These are phyloP conservation scores for Naja naja DNA, from an alignment of 2,113 vertebrate genomes.

Conservation along the genomic window DNA sequence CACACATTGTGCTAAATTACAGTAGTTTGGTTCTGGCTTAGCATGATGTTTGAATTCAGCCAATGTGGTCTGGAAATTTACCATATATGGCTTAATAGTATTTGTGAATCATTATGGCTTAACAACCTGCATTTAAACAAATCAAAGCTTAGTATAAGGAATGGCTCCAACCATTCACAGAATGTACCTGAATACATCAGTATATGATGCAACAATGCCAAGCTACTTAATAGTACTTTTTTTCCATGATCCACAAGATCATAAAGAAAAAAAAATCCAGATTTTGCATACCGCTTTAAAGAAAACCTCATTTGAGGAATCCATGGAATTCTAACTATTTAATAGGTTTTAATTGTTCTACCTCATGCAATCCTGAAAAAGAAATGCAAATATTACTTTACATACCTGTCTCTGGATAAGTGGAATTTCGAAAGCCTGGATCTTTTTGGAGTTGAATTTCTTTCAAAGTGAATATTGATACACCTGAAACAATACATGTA, in stretches of 20 bases:
- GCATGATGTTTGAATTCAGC: neutral
- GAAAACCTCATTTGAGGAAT: neutral
- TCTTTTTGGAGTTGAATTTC: constrained; percentile 97
- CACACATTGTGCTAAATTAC: neutral
- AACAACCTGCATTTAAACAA: neutral
- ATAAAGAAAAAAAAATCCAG: neutral
- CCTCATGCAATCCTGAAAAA: neutral
- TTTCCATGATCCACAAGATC: neutral
- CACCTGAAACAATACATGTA: constrained; percentile 72
- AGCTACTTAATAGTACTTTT: neutral
- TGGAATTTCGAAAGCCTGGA: constrained; percentile 94
- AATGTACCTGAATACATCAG: neutral
- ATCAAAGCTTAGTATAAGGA: neutral
- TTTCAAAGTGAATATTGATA: constrained; percentile 97
- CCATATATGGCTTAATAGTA: neutral
- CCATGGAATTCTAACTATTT: neutral
- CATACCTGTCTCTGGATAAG: constrained; percentile 93
- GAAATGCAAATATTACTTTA: neutral
- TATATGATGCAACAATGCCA: neutral
- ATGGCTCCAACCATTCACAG: neutral
- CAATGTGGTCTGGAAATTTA: neutral
- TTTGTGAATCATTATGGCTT: neutral
- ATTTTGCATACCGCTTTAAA: neutral
- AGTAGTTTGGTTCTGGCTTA: neutral
- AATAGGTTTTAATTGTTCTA: neutral